Evolutionary conservation across 2,797 vertebrate species (phyloP).

Genomic region (Liasis olivaceus): DNA sequence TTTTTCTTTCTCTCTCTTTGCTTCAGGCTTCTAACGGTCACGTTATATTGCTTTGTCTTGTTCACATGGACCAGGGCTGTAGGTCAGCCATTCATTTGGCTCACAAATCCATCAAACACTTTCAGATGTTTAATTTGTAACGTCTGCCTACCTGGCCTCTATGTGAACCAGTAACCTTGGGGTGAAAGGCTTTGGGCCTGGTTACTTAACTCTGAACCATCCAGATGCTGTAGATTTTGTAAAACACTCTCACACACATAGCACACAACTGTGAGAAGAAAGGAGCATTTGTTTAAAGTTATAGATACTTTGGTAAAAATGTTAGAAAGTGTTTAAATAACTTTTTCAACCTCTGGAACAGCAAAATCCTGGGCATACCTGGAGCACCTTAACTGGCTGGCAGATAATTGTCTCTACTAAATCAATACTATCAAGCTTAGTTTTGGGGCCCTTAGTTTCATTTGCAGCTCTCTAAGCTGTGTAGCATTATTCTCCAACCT

Average conservation of each 20-base stretch:
- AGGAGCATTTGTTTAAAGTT: neutral
- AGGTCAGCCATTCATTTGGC: neutral
- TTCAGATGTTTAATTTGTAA: constrained; percentile 6
- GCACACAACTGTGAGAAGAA: neutral
- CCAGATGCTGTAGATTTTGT: constrained; percentile 38
- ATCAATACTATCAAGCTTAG: constrained; percentile 39
- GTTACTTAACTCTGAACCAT: constrained; percentile 22
- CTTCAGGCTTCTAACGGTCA: neutral
- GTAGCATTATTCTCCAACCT: constrained; percentile 57
- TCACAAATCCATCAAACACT: neutral
- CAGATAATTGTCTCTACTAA: constrained; percentile 4
- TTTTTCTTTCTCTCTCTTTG: neutral
- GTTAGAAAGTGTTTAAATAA: constrained; percentile 2
- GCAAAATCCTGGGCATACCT: neutral
- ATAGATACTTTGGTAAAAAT: neutral
- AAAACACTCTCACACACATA: neutral
- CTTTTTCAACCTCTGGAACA: rapidly evolving
- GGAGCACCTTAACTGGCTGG: constrained; percentile 33
- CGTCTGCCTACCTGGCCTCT: constrained; percentile 26
- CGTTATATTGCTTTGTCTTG: neutral
- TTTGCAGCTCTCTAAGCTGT: constrained; percentile 62
- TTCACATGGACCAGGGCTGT: neutral
- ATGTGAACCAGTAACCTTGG: constrained; percentile 42
- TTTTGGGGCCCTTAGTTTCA: constrained; percentile 61
- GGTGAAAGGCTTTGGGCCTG: constrained; percentile 40